Evolutionary conservation across 2,113 vertebrate genomes (phyloP), one percentile per base, ranked within the genome.

Genomic region (Talpa occidentalis): DNA sequence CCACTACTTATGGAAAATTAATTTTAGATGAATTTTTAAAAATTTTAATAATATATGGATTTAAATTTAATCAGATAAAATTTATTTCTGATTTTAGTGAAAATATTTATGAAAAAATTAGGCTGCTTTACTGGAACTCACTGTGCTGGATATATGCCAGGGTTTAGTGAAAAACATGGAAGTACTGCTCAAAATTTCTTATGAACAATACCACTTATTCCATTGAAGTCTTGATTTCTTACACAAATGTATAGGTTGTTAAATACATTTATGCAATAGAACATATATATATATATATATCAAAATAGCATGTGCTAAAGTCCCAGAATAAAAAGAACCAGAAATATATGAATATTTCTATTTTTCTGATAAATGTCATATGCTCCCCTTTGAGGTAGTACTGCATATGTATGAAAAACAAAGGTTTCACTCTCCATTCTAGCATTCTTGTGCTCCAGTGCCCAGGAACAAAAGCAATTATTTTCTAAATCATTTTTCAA

Each of bases 31-130:
- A 76, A 24, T 56, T 67, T 44, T 76, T 10, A 70, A 76, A 88
- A 90, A 42, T 66, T 85, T 93, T 10, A 88, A 59, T 9, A 62
- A 77, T 21, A 56, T 19, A 83, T 47, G 24, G 16, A 35, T 26
- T 64, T 11, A 40, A 78, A 60, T 47, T 85, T 96, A 80, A 40
- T 95, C 24, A 73, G 35, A 32, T 47, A 67, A 92, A 95, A 42
- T 7, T 62, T 30, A 35, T 42, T 87, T 80, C 9, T 74, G 4
- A 74, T 79, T 81, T 44, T 69, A 32, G 17, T 54, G 17, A 70
- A 37, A 9, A 64, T 73, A 64, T 69, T 86, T 77, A 42, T 52
- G 4, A 67, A 19, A 77, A 85, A 70, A 52, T 90, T 69, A 64
- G 62, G 35, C 12, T 78, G 9, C 32, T 80, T 88, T 44, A 47